Evolutionary conservation across 2,888 invertebrate species (phyloP), one percentile per base, ranked within the genome.

Genomic region (Anthophora plumipes): DNA sequence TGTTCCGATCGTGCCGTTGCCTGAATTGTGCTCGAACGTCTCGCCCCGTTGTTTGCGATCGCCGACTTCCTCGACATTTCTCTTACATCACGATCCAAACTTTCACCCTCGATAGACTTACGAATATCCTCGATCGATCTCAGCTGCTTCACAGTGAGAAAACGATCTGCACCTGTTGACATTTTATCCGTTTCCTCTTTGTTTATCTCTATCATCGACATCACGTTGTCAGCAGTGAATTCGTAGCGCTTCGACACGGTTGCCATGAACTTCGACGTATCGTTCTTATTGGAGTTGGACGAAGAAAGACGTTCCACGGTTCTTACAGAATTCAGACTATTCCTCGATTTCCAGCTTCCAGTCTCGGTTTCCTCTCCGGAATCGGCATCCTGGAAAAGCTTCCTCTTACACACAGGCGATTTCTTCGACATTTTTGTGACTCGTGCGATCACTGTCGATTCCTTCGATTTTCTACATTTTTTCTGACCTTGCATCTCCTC

Each of bases 101-200:
- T 71, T 48, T 75, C 71, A 46, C 55, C 66, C 41, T 63, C 82
- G 71, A 90, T 89, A 54, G 90, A 89, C 73, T 85, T 85, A 11
- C 90, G 89, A 77, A 90, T 90, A 57, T 89, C 89, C 63, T 89
- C 89, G 78, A 90, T 90, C 46, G 90, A 90, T 63, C 90, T 85
- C 68, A 90, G 77, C 22, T 68, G 80, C 39, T 77, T 82, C 61
- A 74, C 60, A 0, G 71, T 60, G 48, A 74, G 8, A 12, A 57
- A 57, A 48, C 25, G 20, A 46, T 80, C 72, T 41, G 25, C 39
- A 68, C 31, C 55, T 66, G 76, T 60, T 61, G 80, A 61, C 11
- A 17, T 31, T 48, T 31, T 12, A 76, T 31, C 20, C 39, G 3
- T 11, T 61, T 22, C 17, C 4, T 7, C 4, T 41, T 17, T 46